Conservation (phyloP, 2,113 vertebrate genomes). For the Eurystomus gularis region DNA sequence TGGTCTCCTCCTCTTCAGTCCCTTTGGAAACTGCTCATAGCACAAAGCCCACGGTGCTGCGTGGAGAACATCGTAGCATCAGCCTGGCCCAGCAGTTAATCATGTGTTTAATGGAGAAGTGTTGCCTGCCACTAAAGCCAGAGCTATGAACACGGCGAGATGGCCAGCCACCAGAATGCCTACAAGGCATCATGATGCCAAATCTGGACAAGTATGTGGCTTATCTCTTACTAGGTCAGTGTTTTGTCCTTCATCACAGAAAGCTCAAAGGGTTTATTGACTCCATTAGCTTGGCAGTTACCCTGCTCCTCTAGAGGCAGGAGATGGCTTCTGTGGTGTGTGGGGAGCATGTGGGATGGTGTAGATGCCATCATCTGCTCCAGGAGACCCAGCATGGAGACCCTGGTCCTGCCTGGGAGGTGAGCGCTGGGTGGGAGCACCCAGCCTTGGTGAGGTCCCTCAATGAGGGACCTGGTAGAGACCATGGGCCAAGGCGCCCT, state of each 20-base stretch:
- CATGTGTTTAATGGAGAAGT: neutral
- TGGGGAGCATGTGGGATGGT: neutral
- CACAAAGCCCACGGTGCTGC: neutral
- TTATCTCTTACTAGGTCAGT: neutral
- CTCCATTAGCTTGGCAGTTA: neutral
- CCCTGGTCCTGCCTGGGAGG: neutral
- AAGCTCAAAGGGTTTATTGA: no score
- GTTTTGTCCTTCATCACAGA: no score
- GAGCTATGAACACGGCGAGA: rapidly evolving
- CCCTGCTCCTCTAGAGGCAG: neutral
- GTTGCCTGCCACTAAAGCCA: no score
- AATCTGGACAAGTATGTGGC: no score
- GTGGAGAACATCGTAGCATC: rapidly evolving
- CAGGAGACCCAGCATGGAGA: neutral
- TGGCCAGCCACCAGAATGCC: neutral
- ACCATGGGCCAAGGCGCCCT: rapidly evolving
- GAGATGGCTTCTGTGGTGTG: neutral
- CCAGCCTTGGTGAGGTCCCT: rapidly evolving
- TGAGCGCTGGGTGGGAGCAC: neutral
- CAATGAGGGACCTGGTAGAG: neutral
- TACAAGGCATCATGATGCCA: rapidly evolving
- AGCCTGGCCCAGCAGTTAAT: neutral
- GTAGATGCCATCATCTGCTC: neutral
- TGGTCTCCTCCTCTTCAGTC: neutral
- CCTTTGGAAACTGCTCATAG: neutral